These are phyloP conservation scores for Lepidurus packardi DNA, from an alignment of 1,140 invertebrate genomes.

Conservation along the genomic window DNA sequence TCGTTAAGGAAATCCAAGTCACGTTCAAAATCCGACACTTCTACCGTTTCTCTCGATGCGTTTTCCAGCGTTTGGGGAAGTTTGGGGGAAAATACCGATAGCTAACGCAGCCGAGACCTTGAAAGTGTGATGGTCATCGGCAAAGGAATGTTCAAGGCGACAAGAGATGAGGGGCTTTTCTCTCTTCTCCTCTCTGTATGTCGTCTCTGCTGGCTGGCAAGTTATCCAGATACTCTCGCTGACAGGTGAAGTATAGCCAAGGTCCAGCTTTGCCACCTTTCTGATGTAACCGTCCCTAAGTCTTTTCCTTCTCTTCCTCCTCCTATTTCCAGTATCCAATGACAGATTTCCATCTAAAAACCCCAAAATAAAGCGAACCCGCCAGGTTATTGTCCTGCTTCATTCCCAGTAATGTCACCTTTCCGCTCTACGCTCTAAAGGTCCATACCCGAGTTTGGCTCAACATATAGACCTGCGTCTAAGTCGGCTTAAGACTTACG, in stretches of 20 bases:
- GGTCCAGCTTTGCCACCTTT: constrained; percentile 9
- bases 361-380: background rate
- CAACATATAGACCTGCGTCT: too few relatives aligned
- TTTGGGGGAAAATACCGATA: background rate
- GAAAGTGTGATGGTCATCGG: constrained; percentile 1
- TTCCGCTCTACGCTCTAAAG: background rate
- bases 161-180: background rate
- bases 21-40: background rate
- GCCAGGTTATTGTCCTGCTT: background rate
- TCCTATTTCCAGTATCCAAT: background rate
- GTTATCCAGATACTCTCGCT: background rate
- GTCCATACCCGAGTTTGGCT: too few relatives aligned
- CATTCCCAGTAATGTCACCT: background rate
- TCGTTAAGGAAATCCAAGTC: background rate
- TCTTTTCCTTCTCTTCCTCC: background rate
- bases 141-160: background rate
- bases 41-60: background rate
- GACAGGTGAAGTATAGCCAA: background rate
- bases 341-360: constrained; percentile 1
- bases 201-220: background rate
- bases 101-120: background rate
- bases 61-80: background rate
- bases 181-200: background rate
- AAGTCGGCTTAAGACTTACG: too few relatives aligned
- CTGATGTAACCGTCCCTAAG: background rate